Evolutionary conservation across 2,113 vertebrate species (phyloP).

Genomic region (Gnathonemus echidnorhynchus): DNA sequence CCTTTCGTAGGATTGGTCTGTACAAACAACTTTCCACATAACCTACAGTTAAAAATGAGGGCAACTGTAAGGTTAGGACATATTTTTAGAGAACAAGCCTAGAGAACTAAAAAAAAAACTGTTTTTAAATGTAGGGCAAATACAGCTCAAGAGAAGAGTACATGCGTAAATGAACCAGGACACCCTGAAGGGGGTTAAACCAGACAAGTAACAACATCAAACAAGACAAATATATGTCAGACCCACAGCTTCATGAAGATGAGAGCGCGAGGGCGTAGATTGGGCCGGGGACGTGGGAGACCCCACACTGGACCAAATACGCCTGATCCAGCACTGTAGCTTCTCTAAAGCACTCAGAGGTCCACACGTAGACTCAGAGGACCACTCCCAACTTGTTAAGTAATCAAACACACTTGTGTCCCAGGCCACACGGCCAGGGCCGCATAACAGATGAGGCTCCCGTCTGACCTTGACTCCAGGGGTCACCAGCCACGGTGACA

Average conservation of each 20-base stretch:
- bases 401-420: slow-evolving; percentile 49
- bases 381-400: slow-evolving; percentile 56
- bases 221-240: not conserved
- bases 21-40: not conserved
- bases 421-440: slow-evolving; percentile 39
- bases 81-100: not conserved
- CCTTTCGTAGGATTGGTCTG: not conserved
- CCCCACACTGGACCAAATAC: not conserved
- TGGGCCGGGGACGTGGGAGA: not conserved
- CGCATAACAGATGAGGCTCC: slow-evolving; percentile 38
- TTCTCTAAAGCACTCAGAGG: not conserved
- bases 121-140: not conserved
- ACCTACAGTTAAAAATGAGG: not conserved
- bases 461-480: slow-evolving; percentile 71
- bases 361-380: slow-evolving; percentile 20
- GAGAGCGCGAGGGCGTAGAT: not conserved
- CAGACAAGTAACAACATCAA: not conserved
- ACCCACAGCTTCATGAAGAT: not conserved
- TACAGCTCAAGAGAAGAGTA: not conserved
- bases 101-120: not conserved
- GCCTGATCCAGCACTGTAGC: not conserved
- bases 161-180: not conserved
- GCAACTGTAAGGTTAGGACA: not conserved
- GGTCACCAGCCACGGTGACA: slow-evolving; percentile 61
- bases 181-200: not conserved